Conservation (phyloP, 2,113 vertebrate species). For the Excalfactoria chinensis region DNA sequence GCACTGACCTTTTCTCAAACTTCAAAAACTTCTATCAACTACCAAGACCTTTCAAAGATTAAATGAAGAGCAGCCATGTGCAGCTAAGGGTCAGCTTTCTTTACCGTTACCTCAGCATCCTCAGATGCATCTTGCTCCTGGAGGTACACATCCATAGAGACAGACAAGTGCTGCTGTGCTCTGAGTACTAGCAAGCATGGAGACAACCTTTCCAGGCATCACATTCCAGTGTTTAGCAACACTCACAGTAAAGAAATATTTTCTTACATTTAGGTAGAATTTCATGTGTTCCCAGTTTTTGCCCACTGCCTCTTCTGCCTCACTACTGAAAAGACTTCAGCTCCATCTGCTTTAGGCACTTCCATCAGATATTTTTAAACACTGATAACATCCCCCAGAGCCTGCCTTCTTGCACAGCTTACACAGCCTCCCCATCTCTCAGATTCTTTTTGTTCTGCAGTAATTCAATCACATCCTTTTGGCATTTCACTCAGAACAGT, state of each 20-base stretch:
- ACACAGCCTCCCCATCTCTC: background rate
- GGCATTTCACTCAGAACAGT: background rate
- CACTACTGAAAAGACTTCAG: background rate
- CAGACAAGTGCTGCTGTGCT: background rate
- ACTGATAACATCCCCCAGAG: background rate
- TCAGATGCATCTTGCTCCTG: background rate
- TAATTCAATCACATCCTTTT: background rate
- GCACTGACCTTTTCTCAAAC: background rate
- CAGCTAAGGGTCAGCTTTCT: background rate
- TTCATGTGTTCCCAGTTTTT: background rate
- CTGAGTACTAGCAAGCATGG: background rate
- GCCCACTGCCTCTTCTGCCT: background rate
- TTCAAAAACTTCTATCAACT: background rate
- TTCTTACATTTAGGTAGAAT: background rate
- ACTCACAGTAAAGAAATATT: accelerated
- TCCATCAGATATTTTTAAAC: background rate
- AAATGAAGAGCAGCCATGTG: background rate
- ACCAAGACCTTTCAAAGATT: background rate
- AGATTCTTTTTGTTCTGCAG: background rate
- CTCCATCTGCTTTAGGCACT: background rate
- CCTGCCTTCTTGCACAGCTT: background rate
- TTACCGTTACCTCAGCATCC: background rate
- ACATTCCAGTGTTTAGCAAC: background rate
- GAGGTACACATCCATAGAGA: background rate
- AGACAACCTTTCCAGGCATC: background rate